Base-by-base conservation (phyloP, 2,888 invertebrate species). In the Eledone cirrhosa region DNA sequence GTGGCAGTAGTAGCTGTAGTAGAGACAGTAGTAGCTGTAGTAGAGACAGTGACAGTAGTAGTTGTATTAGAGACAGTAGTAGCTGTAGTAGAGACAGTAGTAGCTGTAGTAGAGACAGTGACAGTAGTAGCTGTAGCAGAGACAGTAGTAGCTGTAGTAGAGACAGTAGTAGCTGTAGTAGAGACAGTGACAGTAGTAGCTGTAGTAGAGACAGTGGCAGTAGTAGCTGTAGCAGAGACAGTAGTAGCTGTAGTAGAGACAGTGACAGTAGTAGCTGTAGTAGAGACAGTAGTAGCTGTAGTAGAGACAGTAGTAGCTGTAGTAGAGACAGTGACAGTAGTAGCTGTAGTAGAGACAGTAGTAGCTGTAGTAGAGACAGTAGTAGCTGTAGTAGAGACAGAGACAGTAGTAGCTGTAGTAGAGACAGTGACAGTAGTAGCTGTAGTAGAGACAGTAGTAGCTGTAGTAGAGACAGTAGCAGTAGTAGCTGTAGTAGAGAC, bases 401-500 rank as follows among this genome's bases (percentile, higher is more conserved):
- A 14, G 22, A 22, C 53, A 53, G 53, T 53, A 53, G 53, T 53
- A 53, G 53, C 22, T 16, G 53, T 53, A 53, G 53, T 53, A 53
- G 53, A 14, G 22, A 22, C 53, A 53, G 53, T 53, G 22, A 22
- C 29, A 69, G 24, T 69, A 69, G 69, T 69, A 69, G 69, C 24
- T 22, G 69, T 69, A 24, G 69, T 69, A 69, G 69, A 14, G 24
- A 24, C 29, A 69, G 69, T 69, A 69, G 69, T 69, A 69, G 53
- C 53, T n/a, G n/a, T n/a, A n/a, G n/a, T n/a, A n/a, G n/a, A n/a
- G n/a, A n/a, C n/a, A n/a, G n/a, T n/a, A n/a, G 22, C 29, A 69
- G 69, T 69, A 69, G 69, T 69, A 69, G 69, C 29, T 22, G 69
- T 69, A 69, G 69, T 24, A 69, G 69, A 14, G 24, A 24, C 29